Evolutionary conservation across 1,140 invertebrate species (phyloP).

Genomic region (Hermetia illucens): DNA sequence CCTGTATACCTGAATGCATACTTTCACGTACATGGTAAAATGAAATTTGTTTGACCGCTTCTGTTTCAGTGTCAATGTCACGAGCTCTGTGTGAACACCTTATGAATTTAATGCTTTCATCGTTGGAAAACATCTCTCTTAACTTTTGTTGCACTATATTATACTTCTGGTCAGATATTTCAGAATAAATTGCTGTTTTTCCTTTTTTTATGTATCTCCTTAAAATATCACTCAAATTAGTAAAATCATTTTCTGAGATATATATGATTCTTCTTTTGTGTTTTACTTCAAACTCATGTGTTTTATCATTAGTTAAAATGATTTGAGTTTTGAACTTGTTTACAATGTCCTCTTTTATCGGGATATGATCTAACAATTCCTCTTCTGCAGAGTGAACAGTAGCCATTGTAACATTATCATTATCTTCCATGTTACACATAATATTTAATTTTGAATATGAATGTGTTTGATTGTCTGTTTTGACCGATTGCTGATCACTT

Average conservation of each 20-base stretch:
- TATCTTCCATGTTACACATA: slow-evolving; percentile 6
- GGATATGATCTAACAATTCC: slow-evolving; percentile 8
- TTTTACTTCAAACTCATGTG: slow-evolving; percentile 1
- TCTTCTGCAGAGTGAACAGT: slow-evolving; percentile 11
- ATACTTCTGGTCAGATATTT: slow-evolving; percentile 5
- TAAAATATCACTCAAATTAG: slow-evolving; percentile 2
- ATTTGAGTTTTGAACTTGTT: slow-evolving; percentile 10
- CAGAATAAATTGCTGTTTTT: slow-evolving; percentile 9
- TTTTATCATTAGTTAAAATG: slow-evolving; percentile 6
- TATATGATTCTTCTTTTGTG: slow-evolving; percentile 2
- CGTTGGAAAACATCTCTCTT: slow-evolving; percentile 8
- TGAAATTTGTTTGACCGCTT: slow-evolving; percentile 10
- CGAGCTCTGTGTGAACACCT: slow-evolving; percentile 7
- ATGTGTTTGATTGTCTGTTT: slow-evolving; percentile 1
- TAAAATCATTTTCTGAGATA: background rate
- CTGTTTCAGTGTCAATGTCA: slow-evolving; percentile 8
- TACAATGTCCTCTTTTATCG: slow-evolving; percentile 8
- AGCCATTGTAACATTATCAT: slow-evolving; percentile 4
- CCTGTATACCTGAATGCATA: slow-evolving; percentile 8
- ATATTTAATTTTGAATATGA: slow-evolving; percentile 6
- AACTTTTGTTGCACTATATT: slow-evolving; percentile 9
- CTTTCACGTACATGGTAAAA: slow-evolving; percentile 6
- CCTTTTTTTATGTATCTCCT: slow-evolving; percentile 5
- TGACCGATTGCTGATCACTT: background rate
- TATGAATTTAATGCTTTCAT: slow-evolving; percentile 9